Conservation (phyloP, 2,113 vertebrate genomes). For the Hyperopisus bebe region DNA sequence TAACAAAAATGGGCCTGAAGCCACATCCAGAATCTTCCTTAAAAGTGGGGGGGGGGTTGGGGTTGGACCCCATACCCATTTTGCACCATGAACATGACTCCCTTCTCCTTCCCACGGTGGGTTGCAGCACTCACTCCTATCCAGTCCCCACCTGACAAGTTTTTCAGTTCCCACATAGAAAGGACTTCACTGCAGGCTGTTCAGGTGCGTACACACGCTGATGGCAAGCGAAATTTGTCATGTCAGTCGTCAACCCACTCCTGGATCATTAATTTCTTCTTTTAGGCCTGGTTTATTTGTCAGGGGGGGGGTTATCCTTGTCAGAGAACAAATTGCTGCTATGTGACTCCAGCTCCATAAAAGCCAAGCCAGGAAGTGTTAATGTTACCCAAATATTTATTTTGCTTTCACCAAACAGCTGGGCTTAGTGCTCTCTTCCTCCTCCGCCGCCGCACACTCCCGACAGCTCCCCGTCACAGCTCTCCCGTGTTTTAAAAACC, state of each 20-base stretch:
- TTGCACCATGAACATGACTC: not conserved
- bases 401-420: slow-evolving; percentile 31
- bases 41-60: too few species aligned
- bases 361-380: slow-evolving; percentile 40
- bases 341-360: slow-evolving; percentile 27
- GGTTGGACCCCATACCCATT: not conserved
- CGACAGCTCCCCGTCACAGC: not conserved
- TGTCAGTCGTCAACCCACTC: slow-evolving; percentile 17
- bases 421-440: slow-evolving; percentile 35
- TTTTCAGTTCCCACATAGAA: not conserved
- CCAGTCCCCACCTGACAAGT: not conserved
- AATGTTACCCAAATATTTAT: slow-evolving; percentile 46
- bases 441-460: slow-evolving; percentile 30
- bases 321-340: slow-evolving; percentile 28
- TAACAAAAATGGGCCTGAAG: not conserved
- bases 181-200: slow-evolving; percentile 13
- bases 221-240: slow-evolving; percentile 26
- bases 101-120: not conserved
- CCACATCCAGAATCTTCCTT: not conserved
- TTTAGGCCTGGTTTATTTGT: slow-evolving; percentile 33
- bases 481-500: slow-evolving; percentile 33
- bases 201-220: slow-evolving; percentile 14
- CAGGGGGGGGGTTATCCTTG: slow-evolving; percentile 25
- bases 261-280: slow-evolving; percentile 28
- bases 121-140: not conserved